Conservation (phyloP, 2,888 invertebrate species). For the Muscina levida region DNA sequence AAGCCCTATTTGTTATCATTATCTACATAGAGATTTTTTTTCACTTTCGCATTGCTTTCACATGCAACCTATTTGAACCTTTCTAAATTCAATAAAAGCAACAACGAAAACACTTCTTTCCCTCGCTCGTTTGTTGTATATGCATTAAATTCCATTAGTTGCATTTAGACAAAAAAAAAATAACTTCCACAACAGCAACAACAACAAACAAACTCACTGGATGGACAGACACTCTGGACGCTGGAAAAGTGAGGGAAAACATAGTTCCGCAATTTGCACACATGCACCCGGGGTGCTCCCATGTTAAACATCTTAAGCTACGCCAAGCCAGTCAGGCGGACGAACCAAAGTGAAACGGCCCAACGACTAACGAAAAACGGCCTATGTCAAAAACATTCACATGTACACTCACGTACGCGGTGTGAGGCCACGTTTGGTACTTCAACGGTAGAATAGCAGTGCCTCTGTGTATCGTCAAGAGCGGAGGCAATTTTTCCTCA, state of each 20-base stretch:
- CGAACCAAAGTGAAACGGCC: constrained; percentile 27
- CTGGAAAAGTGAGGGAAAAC: constrained; percentile 39
- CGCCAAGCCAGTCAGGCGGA: constrained; percentile 9
- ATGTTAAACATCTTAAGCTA: constrained; percentile 51
- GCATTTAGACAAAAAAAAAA: constrained; percentile 52
- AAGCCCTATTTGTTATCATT: constrained; percentile 55
- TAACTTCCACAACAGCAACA: too few species aligned
- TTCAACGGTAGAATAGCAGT: not conserved
- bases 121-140: not conserved
- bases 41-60: constrained; percentile 64
- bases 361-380: constrained; percentile 19
- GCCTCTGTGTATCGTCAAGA: constrained; percentile 37
- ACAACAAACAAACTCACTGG: constrained; percentile 25
- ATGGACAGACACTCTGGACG: not conserved
- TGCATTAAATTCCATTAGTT: constrained; percentile 54
- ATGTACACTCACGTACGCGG: constrained; percentile 45
- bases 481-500: constrained; percentile 51
- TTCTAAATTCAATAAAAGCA: constrained; percentile 53
- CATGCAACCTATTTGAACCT: constrained; percentile 64
- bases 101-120: constrained; percentile 24
- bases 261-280: constrained; percentile 65
- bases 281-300: constrained; percentile 59
- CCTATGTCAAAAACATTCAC: constrained; percentile 8
- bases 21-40: constrained; percentile 57
- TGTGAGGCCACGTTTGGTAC: constrained; percentile 58